Base-by-base conservation (phyloP, 2,113 vertebrate species). In the Myodes glareolus region DNA sequence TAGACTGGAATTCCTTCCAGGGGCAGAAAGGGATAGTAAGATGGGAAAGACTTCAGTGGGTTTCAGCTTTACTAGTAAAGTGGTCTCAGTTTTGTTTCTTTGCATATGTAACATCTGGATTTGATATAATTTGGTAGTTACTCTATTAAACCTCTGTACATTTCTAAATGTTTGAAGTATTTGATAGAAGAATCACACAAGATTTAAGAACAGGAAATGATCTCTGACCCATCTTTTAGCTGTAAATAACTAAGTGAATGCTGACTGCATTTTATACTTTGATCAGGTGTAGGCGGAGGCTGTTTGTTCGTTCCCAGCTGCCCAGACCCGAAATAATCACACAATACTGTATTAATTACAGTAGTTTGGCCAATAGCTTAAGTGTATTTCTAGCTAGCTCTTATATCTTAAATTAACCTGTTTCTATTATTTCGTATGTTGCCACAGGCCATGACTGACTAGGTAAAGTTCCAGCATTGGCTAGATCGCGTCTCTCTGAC, bases 201-300 rank as follows among this genome's bases (percentile, higher is more conserved):
- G 94, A 73, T 90, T 92, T 85, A 95, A 94, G 42, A 91, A 27
- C 50, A 91, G 47, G 16, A 93, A 95, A 90, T 96, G 16, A 75
- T 91, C 78, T 95, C n/a, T 94, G 39, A 90, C 31, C 90, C 95
- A 31, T 73, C 17, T 73, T 21, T 73, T 95, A 76, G 67, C 75
- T 90, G 52, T 67, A 87, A 95, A 58, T 90, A 73, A 16, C 42
- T 63, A 88, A 36, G 42, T 89, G 70, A 90, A 86, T 87, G 87
- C 7, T 90, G 88, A 90, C 7, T 90, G 88, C 11, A 42, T 92
- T 92, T 94, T 94, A 27, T 95, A 78, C 52, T 82, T 58, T 58
- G 52, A 58, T 55, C 11, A 84, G 68, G 78, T 11, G 50, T 50
- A 50, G 50, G 10, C 50, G 10, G 50, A 50, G 50, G 50, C 50